Conservation (phyloP, 2,888 invertebrate genomes). For the Dascillus cervinus region DNA sequence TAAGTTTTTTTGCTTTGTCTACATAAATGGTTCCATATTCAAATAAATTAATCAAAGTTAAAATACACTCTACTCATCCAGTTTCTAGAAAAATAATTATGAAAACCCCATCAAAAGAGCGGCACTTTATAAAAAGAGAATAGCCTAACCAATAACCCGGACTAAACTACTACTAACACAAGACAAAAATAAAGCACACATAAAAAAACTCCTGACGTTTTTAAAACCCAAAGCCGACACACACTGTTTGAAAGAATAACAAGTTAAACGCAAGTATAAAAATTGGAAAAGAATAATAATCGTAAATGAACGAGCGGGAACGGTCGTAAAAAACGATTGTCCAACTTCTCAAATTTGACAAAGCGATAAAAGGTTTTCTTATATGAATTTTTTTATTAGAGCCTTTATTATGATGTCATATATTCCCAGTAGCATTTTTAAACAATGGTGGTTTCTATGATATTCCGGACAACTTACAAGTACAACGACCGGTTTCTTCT, state of each 20-base stretch:
- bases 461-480: no score
- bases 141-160: slow-evolving; percentile 24
- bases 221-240: slow-evolving; percentile 21
- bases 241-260: slow-evolving; percentile 6
- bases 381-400: no score
- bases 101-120: slow-evolving; percentile 14
- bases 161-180: slow-evolving; percentile 20
- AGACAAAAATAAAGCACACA: slow-evolving; percentile 18
- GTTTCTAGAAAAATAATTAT: slow-evolving; percentile 21
- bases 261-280: slow-evolving; percentile 5
- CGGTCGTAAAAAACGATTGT: slow-evolving; percentile 15
- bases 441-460: slow-evolving; percentile 14
- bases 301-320: slow-evolving; percentile 9
- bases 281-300: slow-evolving; percentile 6
- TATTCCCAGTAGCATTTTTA: slow-evolving; percentile 18
- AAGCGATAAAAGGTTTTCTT: slow-evolving; percentile 18
- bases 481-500: no score
- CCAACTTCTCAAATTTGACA: slow-evolving; percentile 18
- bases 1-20: no score
- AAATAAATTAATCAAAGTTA: slow-evolving; percentile 2
- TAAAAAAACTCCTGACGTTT: slow-evolving; percentile 23
- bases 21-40: no score
- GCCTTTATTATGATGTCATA: slow-evolving; percentile 18
- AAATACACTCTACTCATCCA: slow-evolving; percentile 2
- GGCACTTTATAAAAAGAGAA: slow-evolving; percentile 9